These are phyloP conservation scores for Drosophila subpulchrella DNA, from an alignment of 1,140 invertebrate species.

Conservation along the genomic window DNA sequence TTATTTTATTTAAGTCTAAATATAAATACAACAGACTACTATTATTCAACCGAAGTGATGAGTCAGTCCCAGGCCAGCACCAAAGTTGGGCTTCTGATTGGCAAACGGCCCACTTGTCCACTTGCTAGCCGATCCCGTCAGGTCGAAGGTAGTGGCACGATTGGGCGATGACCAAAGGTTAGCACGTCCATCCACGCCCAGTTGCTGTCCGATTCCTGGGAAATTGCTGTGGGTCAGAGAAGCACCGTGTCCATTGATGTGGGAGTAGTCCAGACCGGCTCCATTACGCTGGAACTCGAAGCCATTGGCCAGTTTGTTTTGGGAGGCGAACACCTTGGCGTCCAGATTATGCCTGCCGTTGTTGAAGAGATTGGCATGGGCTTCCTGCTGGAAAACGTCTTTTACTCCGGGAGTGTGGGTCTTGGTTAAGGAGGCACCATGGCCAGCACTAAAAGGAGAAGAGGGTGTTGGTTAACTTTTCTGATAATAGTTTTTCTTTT, in stretches of 20 bases:
- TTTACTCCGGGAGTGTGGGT: conserved; percentile 72
- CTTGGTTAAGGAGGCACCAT: conserved; percentile 66
- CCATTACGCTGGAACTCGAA: conserved; percentile 75
- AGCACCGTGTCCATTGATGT: conserved; percentile 72
- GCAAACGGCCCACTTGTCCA: conserved; percentile 69
- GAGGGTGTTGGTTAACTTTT: neutral
- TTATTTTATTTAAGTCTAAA: conserved; percentile 21
- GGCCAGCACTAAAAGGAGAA: conserved; percentile 43
- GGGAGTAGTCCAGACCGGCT: conserved; percentile 67
- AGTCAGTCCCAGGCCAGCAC: conserved; percentile 60
- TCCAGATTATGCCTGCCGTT: conserved; percentile 69
- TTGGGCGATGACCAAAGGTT: conserved; percentile 74
- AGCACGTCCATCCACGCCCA: conserved; percentile 61
- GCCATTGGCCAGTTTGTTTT: conserved; percentile 74
- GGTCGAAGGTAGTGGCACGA: conserved; percentile 70
- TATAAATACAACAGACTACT: conserved; percentile 3
- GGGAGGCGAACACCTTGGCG: conserved; percentile 74
- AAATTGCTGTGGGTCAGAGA: conserved; percentile 74
- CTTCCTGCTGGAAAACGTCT: conserved; percentile 66
- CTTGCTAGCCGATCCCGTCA: conserved; percentile 64
- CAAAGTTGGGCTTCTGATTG: conserved; percentile 59
- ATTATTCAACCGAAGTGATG: conserved; percentile 63
- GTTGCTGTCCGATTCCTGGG: conserved; percentile 73
- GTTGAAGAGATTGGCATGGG: conserved; percentile 73
- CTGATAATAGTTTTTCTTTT: neutral